Evolutionary conservation across 2,113 vertebrate species (phyloP), one percentile per base, ranked within the genome.

Genomic region (Hirundichthys speculiger): DNA sequence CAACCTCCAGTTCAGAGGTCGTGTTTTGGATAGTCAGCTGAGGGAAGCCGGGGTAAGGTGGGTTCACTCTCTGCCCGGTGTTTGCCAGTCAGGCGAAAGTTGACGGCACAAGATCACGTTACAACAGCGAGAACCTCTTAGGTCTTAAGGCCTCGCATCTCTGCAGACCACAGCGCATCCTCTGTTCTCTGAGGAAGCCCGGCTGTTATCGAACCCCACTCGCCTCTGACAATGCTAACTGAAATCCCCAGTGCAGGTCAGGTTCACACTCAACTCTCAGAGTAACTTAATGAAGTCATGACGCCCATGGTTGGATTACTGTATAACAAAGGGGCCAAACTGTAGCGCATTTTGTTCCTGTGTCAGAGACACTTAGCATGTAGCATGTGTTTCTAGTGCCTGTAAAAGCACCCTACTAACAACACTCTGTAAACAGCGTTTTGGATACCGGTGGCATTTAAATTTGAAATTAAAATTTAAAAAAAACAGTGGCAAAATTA

Each of bases 101-200:
- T 64, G 63, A 60, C 19, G 27, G 50, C 58, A 27, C 62, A 55
- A 12, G 82, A 83, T 90, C 34, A 12, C 61, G 86, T 89, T 91
- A 79, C 85, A 14, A 20, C 72, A 38, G 82, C 4, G 16, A 62
- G 62, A n/a, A 18, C 51, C 81, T 82, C 58, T 68, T 49, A 55
- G 69, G 65, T 51, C 81, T 83, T 1, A 7, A 64, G 69, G 68
- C 73, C 78, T 25, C 1, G 55, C 55, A 18, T 82, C 75, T 76
- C 53, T 42, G 25, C 73, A 77, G 51, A 88, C 86, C 89, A 80
- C 78, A 84, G 74, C 75, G 63, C 84, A 75, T 85, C 73, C 82
- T 85, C 80, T 78, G 78, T 68, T 78, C 79, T 81, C 75, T 47
- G 67, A 88, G 78, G 83, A 89, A 85, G 82, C 66, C 67, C 9